Conservation (phyloP, 2,113 vertebrate species). For the Hemiprocne comata region DNA sequence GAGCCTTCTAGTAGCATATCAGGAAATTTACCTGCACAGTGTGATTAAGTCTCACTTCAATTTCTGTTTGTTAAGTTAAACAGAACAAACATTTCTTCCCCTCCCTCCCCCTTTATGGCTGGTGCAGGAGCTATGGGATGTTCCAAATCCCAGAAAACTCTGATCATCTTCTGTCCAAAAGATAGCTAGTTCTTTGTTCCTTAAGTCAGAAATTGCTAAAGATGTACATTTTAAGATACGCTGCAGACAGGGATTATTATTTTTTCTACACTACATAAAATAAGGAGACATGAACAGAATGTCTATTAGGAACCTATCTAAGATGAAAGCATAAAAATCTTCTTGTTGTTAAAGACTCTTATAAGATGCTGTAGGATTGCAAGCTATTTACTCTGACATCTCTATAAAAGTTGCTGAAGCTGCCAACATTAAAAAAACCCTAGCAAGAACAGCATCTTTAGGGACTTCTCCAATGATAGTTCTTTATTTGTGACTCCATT, state of each 20-base stretch:
- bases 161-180: background rate
- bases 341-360: conserved; percentile 16
- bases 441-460: conserved; percentile 21
- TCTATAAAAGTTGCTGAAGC: conserved; percentile 48
- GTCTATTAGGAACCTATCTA: conserved; percentile 28
- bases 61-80: conserved; percentile 11
- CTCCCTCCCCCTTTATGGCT: background rate
- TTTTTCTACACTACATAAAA: conserved; percentile 47
- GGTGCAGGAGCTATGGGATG: background rate
- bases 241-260: conserved; percentile 8
- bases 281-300: conserved; percentile 40
- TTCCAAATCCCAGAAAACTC: conserved; percentile 28
- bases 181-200: background rate
- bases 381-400: conserved; percentile 57
- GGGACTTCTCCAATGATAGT: conserved; percentile 20
- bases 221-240: conserved; percentile 27
- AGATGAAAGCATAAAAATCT: conserved; percentile 42
- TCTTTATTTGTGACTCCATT: conserved; percentile 61
- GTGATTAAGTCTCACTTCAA: conserved; percentile 49
- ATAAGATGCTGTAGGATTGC: conserved; percentile 26
- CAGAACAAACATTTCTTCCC: conserved; percentile 23
- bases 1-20: background rate
- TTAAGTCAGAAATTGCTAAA: conserved; percentile 9
- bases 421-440: background rate
- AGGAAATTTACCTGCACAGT: conserved; percentile 16